A percentile compares a stretch with the other conserved stretches of the same genome.
These are phyloP conservation scores for Diplazon laetatorius DNA, from an alignment of 2,888 invertebrate genomes.

Conservation along the genomic window DNA sequence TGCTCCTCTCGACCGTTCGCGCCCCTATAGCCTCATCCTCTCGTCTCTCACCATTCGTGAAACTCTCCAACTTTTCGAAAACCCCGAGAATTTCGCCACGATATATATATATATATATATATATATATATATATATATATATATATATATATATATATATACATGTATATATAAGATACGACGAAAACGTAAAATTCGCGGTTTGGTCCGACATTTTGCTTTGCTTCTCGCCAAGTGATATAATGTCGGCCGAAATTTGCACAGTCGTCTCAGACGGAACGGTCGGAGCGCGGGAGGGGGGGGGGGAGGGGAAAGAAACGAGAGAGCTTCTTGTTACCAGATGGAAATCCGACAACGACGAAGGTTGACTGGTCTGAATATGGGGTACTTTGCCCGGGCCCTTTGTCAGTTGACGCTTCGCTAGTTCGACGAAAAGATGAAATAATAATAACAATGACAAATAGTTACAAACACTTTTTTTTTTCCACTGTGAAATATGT, in stretches of 20 bases:
- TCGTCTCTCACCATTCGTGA: constrained; percentile 13
- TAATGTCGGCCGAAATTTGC: constrained; percentile 18
- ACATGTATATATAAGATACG: too few relatives aligned
- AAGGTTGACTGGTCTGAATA: background rate
- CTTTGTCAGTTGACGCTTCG: constrained; percentile 9
- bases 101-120: too few relatives aligned
- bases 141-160: too few relatives aligned
- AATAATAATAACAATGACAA: too few relatives aligned
- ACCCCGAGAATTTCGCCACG: constrained; percentile 25
- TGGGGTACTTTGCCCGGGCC: background rate
- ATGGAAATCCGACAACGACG: background rate
- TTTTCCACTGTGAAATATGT: too few relatives aligned
- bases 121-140: too few relatives aligned
- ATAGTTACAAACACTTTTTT: too few relatives aligned
- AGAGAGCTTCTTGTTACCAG: background rate
- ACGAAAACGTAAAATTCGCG: constrained; percentile 27
- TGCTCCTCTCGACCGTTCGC: background rate
- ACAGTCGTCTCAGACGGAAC: constrained; percentile 12
- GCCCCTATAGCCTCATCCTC: constrained; percentile 7
- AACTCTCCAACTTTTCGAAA: too few relatives aligned
- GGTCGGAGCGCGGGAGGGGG: too few relatives aligned
- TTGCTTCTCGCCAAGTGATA: constrained; percentile 24
- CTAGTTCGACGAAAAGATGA: background rate
- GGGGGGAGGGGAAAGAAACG: constrained; percentile 9
- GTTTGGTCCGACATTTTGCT: constrained; percentile 16